Evolutionary conservation across 2,888 invertebrate genomes (phyloP).

Genomic region (Lucinisca nassula): DNA sequence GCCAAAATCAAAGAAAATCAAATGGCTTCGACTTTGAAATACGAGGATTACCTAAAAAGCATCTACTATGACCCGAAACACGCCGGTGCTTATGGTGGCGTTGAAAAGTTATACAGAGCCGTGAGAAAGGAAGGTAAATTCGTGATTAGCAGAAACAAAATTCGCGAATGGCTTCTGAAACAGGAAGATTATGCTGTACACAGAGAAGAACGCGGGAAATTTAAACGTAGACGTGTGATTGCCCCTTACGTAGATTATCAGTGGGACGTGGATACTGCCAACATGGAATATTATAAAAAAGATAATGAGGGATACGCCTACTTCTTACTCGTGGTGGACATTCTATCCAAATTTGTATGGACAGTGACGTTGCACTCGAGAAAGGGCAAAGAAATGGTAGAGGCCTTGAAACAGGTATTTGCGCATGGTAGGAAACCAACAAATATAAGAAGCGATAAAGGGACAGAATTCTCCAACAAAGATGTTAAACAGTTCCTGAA

Average conservation of each 20-base stretch:
- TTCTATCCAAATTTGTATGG: slow-evolving; percentile 51
- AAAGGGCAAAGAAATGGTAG: slow-evolving; percentile 53
- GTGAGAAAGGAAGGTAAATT: slow-evolving; percentile 64
- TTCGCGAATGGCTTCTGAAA: slow-evolving; percentile 64
- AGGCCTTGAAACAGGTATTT: slow-evolving; percentile 49
- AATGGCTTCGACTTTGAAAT: slow-evolving; percentile 53
- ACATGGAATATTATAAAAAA: slow-evolving; percentile 49
- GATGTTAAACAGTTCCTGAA: background rate
- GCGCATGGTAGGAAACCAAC: slow-evolving; percentile 33
- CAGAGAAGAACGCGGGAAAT: slow-evolving; percentile 44
- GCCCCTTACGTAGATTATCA: slow-evolving; percentile 59
- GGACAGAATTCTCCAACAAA: slow-evolving; percentile 51
- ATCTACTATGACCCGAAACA: slow-evolving; percentile 66
- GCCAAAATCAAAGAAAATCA: slow-evolving; percentile 9
- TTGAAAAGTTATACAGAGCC: slow-evolving; percentile 63
- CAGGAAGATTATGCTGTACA: slow-evolving; percentile 65
- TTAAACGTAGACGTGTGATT: slow-evolving; percentile 49
- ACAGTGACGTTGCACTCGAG: slow-evolving; percentile 36
- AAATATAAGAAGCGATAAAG: slow-evolving; percentile 30
- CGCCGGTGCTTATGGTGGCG: slow-evolving; percentile 51
- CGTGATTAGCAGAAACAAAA: slow-evolving; percentile 45
- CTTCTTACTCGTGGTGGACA: slow-evolving; percentile 51
- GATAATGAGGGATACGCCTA: slow-evolving; percentile 52
- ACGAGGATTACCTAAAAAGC: slow-evolving; percentile 40
- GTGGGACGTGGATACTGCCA: slow-evolving; percentile 61